Evolutionary conservation across 2,113 vertebrate species (phyloP).

Genomic region (Onychorhynchus coronatus): DNA sequence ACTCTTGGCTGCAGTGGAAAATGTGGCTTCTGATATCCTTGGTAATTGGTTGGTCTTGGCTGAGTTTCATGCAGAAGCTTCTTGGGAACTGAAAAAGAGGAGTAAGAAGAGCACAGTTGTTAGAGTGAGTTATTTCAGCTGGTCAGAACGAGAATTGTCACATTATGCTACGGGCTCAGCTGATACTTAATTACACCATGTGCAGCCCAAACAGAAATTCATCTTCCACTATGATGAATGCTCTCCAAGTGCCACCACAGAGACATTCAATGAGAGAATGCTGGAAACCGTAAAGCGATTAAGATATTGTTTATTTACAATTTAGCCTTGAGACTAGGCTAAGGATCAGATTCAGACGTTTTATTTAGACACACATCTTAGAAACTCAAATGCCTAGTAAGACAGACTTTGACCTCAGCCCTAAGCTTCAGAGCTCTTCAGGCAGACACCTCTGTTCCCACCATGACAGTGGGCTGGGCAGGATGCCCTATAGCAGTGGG

Average conservation of each 20-base stretch:
- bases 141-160: not conserved
- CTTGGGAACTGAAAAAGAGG: constrained; percentile 80
- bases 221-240: not conserved
- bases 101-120: constrained; percentile 11
- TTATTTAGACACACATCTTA: not conserved
- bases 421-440: not conserved
- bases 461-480: not conserved
- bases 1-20: constrained; percentile 52
- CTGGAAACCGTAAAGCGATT: not conserved
- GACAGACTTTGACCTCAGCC: not conserved
- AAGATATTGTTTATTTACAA: constrained; percentile 1
- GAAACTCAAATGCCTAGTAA: not conserved
- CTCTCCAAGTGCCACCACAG: not conserved
- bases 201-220: constrained; percentile 16
- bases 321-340: not conserved
- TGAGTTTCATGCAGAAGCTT: constrained; percentile 83
- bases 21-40: constrained; percentile 65
- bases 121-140: not conserved
- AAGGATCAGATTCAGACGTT: not conserved
- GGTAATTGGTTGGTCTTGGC: constrained; percentile 70
- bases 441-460: not conserved
- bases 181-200: not conserved
- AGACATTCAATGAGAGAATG: not conserved
- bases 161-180: not conserved
- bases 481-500: not conserved